Evolutionary conservation across 2,113 vertebrate genomes (phyloP).

Genomic region (Chunga burmeisteri): DNA sequence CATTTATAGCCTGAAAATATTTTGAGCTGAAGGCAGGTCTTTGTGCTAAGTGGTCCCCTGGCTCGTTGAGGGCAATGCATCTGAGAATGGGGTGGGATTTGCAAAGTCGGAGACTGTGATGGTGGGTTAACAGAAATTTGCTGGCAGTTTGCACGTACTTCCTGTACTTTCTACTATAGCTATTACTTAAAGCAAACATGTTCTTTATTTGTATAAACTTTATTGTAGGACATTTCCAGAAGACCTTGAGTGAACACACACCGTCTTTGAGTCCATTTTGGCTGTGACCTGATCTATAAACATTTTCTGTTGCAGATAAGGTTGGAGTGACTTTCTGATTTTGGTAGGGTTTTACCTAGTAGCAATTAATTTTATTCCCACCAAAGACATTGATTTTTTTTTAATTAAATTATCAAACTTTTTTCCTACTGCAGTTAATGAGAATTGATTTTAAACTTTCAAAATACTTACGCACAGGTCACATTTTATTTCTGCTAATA

Average conservation of each 20-base stretch:
- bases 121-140: background rate
- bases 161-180: conserved; percentile 1
- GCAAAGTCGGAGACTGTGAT: background rate
- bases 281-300: conserved; percentile 37
- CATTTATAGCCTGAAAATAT: background rate
- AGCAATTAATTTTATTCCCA: background rate
- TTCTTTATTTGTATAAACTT: conserved; percentile 31
- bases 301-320: conserved; percentile 25
- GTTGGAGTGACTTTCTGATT: background rate
- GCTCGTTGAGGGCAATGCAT: background rate
- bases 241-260: conserved; percentile 35
- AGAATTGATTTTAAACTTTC: conserved; percentile 4
- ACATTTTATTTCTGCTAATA: background rate
- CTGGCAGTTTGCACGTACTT: background rate
- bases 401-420: background rate
- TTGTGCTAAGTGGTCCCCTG: background rate
- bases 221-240: conserved; percentile 27
- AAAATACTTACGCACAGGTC: background rate
- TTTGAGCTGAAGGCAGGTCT: background rate
- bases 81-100: background rate
- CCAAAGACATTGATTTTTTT: background rate
- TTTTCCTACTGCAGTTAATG: background rate
- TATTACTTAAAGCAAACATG: conserved; percentile 41
- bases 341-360: conserved; percentile 2
- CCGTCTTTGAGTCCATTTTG: conserved; percentile 28